Evolutionary conservation across 1,140 invertebrate genomes (phyloP), one percentile per base, ranked within the genome.

Genomic region (Caerostris extrusa): DNA sequence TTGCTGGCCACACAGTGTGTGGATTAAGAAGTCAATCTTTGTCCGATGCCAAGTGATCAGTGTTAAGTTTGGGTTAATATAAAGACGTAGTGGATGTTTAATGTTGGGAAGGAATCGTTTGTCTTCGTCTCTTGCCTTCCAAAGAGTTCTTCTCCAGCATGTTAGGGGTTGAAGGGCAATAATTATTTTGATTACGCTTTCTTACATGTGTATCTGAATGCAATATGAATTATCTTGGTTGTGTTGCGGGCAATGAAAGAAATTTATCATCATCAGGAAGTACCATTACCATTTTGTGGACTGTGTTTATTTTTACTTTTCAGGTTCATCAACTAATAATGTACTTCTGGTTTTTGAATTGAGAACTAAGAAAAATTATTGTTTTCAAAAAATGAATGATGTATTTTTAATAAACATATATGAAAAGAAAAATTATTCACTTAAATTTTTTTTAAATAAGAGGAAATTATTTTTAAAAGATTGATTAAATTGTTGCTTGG

Each of bases 21-120:
- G 71, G 71, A 77, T 77, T 77, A 50, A 77, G 71, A 77, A 77
- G 71, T 77, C 14, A 34, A 60, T 56, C 57, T 7, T 60, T 81
- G 81, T 7, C 64, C 53, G 5, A 69, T n/a, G 6, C 17, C 55
- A 50, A 57, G 10, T 14, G 10, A 19, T 58, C 57, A 55, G 56
- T 90, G 60, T 64, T 90, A 90, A 71, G 10, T 90, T 56, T 3
- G 7, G 67, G 69, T 55, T 77, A 56, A 90, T 90, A 90, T 90
- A 34, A 81, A 81, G 89, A 90, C 89, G 10, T 90, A 55, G n/a
- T 19, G 3, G 17, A 69, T 71, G 69, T 64, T 90, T 90, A 81
- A 90, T 57, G 69, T 81, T 50, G 6, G 55, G 57, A 34, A 12
- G 50, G 14, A 89, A 56, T 89, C 87, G 50, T 89, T 89, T 71